Percentiles rank a stretch among this genome's conserved stretches.
These are phyloP conservation scores for Halcyon badia DNA, from an alignment of 2,797 vertebrate species.

Conservation along the genomic window DNA sequence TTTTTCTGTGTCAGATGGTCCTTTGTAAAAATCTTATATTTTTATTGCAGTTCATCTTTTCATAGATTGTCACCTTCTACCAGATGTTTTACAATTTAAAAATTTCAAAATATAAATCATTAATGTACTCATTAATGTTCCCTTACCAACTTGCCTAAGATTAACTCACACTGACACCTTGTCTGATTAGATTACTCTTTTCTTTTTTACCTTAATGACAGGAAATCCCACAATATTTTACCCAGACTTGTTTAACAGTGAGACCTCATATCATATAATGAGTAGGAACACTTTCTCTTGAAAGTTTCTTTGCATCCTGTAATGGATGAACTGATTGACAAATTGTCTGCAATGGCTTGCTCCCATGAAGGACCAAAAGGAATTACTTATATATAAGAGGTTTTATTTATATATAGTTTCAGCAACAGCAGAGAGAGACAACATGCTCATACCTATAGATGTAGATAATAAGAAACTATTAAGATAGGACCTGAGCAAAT, in stretches of 20 bases:
- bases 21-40: not conserved
- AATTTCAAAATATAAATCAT: not conserved
- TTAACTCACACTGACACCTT: not conserved
- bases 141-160: not conserved
- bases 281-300: not conserved
- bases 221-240: not conserved
- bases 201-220: not conserved
- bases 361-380: not conserved
- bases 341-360: not conserved
- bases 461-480: not conserved
- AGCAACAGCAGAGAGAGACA: not conserved
- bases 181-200: not conserved
- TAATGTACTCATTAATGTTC: not conserved
- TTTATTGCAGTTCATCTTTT: not conserved
- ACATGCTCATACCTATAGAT: not conserved
- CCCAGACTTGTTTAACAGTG: not conserved
- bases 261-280: fast-evolving
- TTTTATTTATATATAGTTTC: not conserved
- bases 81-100: not conserved
- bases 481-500: not conserved
- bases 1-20: not conserved
- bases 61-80: not conserved
- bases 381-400: not conserved
- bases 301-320: not conserved
- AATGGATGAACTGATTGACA: not conserved